Evolutionary conservation across 2,888 invertebrate species (phyloP).

Genomic region (Phaedon cochleariae): DNA sequence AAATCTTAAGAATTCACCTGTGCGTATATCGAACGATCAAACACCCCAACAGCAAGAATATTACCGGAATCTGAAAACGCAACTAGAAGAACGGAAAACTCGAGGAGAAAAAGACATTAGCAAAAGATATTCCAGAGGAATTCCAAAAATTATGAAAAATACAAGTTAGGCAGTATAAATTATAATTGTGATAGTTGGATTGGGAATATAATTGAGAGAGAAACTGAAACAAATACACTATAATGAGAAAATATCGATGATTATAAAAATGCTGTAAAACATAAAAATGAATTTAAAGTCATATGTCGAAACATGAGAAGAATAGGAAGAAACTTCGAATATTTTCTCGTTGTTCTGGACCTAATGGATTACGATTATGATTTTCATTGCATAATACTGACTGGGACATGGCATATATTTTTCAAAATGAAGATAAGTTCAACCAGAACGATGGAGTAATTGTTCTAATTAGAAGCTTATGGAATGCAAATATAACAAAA

Average conservation of each 20-base stretch:
- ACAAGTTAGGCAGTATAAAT: not conserved
- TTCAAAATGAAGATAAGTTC: not conserved
- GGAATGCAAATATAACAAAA: too few species aligned
- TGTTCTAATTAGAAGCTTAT: not conserved
- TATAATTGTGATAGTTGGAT: not conserved
- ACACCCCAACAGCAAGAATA: not conserved
- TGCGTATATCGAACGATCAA: not conserved
- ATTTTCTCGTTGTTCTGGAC: slow-evolving; percentile 1
- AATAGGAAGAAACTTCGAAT: not conserved
- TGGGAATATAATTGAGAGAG: too few species aligned
- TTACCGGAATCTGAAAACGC: too few species aligned
- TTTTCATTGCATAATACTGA: not conserved
- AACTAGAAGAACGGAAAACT: not conserved
- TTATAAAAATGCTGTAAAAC: not conserved
- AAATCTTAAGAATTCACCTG: not conserved
- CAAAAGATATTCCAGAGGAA: not conserved
- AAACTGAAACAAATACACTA: not conserved
- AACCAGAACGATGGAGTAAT: slow-evolving; percentile 4
- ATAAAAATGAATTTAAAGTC: not conserved
- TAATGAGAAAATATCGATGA: not conserved
- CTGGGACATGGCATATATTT: not conserved
- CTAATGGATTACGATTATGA: not conserved
- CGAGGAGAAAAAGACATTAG: not conserved
- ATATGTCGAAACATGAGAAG: not conserved
- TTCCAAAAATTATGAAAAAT: not conserved